Evolutionary conservation across 2,888 invertebrate species (phyloP), one percentile per base, ranked within the genome.

Genomic region (Synergus gifuensis): DNA sequence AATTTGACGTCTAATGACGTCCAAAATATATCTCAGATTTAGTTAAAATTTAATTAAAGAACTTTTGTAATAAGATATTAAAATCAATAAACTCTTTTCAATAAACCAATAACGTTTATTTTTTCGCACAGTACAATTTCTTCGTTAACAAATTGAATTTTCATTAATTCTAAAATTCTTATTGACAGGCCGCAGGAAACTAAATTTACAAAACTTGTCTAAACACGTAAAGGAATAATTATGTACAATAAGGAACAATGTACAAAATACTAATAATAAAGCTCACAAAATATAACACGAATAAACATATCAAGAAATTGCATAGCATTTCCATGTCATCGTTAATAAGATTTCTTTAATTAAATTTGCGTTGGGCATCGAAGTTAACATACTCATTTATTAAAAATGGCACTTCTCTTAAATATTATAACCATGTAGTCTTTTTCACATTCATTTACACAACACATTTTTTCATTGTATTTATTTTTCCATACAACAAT

Each of bases 51-150:
- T 36, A 36, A 36, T 36, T 4, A 36, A 36, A 7, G 36, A 4
- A 36, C 36, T 36, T 36, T 36, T 36, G 5, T 4, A 36, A 36
- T 7, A 36, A 36, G 5, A 36, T 7, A 54, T 18, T n/a, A 9
- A 5, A 9, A n/a, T 9, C 2, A 18, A 54, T 9, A 2, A 54
- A 18, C 2, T 54, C 9, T 54, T 9, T 44, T 36, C 8, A 46
- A 49, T 69, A 28, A 69, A 28, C 46, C 16, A 16, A 16, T 69
- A 69, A 69, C 69, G 46, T 69, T 69, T 69, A 69, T 69, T 69
- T 49, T 46, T 49, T 18, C 49, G 16, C 28, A 49, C 49, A 49
- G 28, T 28, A 49, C 18, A 69, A 12, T 63, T 63, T 63, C n/a
- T 28, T 63, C 5, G 5, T 69, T 12, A 69, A 69, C 73, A 36